phyloP scores from a whole-genome alignment of 1,140 invertebrate genomes.

The Orchestia grillus region DNA sequence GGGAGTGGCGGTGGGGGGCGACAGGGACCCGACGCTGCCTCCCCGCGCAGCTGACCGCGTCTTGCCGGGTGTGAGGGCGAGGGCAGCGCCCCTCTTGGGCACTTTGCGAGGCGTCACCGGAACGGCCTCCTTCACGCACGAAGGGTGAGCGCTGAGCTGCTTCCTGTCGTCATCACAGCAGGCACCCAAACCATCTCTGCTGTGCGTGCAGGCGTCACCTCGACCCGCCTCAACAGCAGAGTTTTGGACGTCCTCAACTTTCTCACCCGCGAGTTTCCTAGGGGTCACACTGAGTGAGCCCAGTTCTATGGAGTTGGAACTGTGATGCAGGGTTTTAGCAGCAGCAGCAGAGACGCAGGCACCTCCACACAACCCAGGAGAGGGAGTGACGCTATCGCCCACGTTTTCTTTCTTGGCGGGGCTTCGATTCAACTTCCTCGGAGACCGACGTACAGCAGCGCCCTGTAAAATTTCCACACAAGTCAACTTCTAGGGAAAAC shows the following conservation, averaged over 20 bases:
- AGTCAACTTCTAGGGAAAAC: background rate
- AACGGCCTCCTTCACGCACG: background rate
- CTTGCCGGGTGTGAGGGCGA: background rate
- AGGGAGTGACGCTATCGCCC: background rate
- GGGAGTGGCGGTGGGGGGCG: background rate
- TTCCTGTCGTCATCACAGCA: background rate
- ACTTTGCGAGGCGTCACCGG: background rate
- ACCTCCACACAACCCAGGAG: background rate
- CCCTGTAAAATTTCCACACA: background rate
- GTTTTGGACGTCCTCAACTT: background rate
- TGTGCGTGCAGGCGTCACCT: background rate
- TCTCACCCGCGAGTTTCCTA: background rate
- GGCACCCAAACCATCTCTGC: background rate
- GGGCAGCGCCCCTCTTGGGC: background rate
- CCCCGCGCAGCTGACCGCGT: background rate
- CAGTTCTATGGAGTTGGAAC: background rate
- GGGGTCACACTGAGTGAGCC: background rate
- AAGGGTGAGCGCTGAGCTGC: background rate
- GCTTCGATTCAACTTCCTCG: background rate
- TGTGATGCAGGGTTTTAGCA: background rate
- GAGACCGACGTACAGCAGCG: background rate
- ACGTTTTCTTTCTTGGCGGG: constrained; percentile 25
- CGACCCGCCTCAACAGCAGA: background rate
- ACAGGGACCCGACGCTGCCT: background rate
- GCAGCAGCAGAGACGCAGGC: background rate